A percentile compares a stretch with the other conserved stretches of the same genome.
phyloP scores from a whole-genome alignment of 2,113 vertebrate species.

The Cottus gobio region DNA sequence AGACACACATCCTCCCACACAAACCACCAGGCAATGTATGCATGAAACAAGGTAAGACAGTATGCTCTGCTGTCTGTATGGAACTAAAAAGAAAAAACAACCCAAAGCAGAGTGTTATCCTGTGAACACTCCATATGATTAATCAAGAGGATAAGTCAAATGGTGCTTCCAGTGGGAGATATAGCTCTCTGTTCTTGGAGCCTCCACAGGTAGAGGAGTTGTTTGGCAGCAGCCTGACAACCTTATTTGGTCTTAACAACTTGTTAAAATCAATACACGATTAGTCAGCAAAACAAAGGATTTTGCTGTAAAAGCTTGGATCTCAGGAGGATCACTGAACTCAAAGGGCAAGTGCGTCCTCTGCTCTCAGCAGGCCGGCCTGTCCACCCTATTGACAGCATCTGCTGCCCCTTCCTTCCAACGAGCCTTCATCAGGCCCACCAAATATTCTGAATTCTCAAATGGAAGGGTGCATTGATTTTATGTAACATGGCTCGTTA shows the following conservation, averaged over 20 bases:
- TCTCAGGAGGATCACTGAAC: slow-evolving; percentile 66
- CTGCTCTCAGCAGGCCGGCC: slow-evolving; percentile 37
- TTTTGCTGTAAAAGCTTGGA: slow-evolving; percentile 79
- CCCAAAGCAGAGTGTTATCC: slow-evolving; percentile 11
- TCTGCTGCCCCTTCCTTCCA: slow-evolving; percentile 47
- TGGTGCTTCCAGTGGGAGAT: slow-evolving; percentile 11
- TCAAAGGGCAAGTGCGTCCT: slow-evolving; percentile 63
- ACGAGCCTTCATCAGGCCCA: slow-evolving; percentile 66
- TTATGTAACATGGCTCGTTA: slow-evolving; percentile 82
- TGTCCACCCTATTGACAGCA: slow-evolving; percentile 62
- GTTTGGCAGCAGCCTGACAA: slow-evolving; percentile 65
- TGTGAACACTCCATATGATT: slow-evolving; percentile 10
- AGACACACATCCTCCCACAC: slow-evolving; percentile 51
- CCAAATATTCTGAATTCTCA: slow-evolving; percentile 77
- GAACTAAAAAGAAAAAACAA: slow-evolving; percentile 13
- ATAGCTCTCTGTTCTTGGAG: slow-evolving; percentile 32
- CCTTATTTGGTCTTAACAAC: slow-evolving; percentile 77
- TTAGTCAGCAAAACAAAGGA: slow-evolving; percentile 84
- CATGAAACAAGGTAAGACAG: slow-evolving; percentile 34
- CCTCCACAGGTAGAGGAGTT: slow-evolving; percentile 52
- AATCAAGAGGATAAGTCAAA: slow-evolving; percentile 22
- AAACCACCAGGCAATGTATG: slow-evolving; percentile 43
- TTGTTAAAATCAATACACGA: slow-evolving; percentile 80
- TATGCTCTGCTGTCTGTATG: slow-evolving; percentile 8
- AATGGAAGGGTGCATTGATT: slow-evolving; percentile 77